Conservation (phyloP, 1,140 invertebrate genomes). For the Musca vetustissima region DNA sequence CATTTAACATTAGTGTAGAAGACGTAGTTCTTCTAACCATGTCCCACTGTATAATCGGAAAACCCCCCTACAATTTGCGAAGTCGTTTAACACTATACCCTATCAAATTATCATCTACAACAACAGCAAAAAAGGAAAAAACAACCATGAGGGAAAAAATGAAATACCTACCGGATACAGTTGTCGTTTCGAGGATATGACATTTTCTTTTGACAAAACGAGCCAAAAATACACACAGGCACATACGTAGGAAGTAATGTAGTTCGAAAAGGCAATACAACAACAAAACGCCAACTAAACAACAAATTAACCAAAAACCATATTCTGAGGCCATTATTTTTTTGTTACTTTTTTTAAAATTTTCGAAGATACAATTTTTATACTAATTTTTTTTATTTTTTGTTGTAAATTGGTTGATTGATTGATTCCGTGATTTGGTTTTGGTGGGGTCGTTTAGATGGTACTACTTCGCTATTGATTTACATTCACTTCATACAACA, state of each 20-base stretch:
- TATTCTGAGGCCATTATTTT: constrained; percentile 1
- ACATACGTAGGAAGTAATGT: constrained; percentile 70
- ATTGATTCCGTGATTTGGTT: background rate
- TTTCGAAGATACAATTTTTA: too few species aligned
- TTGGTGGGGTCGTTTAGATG: background rate
- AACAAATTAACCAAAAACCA: constrained; percentile 38
- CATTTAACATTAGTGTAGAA: too few species aligned
- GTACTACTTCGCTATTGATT: background rate
- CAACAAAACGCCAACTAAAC: constrained; percentile 54
- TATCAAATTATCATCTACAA: background rate
- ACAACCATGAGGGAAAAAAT: background rate
- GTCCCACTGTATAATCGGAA: too few species aligned
- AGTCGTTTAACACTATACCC: too few species aligned
- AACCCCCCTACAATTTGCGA: too few species aligned
- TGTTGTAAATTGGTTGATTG: constrained; percentile 9
- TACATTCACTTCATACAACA: too few species aligned
- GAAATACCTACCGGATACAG: constrained; percentile 62
- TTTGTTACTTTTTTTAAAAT: too few species aligned
- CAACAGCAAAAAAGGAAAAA: background rate
- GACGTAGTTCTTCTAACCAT: too few species aligned
- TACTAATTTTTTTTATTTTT: too few species aligned
- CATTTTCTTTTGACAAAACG: constrained; percentile 65
- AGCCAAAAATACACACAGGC: constrained; percentile 63
- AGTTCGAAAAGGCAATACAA: constrained; percentile 66
- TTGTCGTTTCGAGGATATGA: constrained; percentile 66